Percentiles rank a stretch among this genome's conserved stretches.
phyloP scores from a whole-genome alignment of 2,888 invertebrate species.

The Tiliacea aurago region DNA sequence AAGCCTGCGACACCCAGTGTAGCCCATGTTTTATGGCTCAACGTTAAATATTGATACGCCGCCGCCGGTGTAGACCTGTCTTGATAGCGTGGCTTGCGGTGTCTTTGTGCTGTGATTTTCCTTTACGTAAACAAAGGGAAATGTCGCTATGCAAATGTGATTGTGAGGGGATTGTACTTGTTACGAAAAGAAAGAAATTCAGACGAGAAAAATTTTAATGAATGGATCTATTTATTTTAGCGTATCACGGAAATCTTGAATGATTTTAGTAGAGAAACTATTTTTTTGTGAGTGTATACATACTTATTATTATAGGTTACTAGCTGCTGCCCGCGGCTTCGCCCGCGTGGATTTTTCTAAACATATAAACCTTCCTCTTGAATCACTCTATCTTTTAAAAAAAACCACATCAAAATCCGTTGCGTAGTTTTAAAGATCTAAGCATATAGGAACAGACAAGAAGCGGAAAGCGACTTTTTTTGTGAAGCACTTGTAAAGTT shows the following conservation, averaged over 20 bases:
- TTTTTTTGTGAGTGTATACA: background rate
- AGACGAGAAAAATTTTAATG: constrained; percentile 18
- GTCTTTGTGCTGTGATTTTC: constrained; percentile 49
- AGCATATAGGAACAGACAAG: no score
- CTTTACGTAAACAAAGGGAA: constrained; percentile 27
- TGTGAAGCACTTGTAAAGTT: no score
- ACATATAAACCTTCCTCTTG: no score
- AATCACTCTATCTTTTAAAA: no score
- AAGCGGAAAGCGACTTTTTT: no score
- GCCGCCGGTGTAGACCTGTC: constrained; percentile 58
- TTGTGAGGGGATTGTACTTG: constrained; percentile 5
- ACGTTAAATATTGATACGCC: constrained; percentile 71
- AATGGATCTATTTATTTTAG: constrained; percentile 21
- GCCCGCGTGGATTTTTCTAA: no score
- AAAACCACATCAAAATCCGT: no score
- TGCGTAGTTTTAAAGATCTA: no score
- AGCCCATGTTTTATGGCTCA: constrained; percentile 63
- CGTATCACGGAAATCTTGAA: background rate
- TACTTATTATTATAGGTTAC: no score
- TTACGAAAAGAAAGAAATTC: constrained; percentile 20
- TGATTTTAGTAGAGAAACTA: background rate
- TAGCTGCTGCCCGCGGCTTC: no score
- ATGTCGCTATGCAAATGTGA: constrained; percentile 46
- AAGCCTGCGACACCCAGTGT: constrained; percentile 41
- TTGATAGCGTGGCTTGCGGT: constrained; percentile 36